These are phyloP conservation scores for Spodoptera exigua DNA, from an alignment of 2,888 invertebrate species.

Conservation along the genomic window DNA sequence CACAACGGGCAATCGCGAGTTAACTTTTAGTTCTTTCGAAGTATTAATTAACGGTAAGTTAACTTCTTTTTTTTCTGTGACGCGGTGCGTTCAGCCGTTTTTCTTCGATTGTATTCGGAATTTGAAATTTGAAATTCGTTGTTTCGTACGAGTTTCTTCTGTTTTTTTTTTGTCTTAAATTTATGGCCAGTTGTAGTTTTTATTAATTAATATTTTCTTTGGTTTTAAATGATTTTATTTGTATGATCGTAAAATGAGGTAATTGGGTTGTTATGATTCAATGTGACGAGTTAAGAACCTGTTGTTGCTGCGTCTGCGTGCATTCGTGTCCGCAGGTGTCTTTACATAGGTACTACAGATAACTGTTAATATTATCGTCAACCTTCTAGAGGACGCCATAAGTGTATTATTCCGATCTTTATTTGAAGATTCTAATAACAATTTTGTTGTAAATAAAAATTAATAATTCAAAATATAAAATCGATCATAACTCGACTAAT, in stretches of 20 bases:
- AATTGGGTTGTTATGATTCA: constrained; percentile 49
- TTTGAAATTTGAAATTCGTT: constrained; percentile 36
- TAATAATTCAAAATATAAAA: too few species aligned
- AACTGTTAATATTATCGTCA: too few species aligned
- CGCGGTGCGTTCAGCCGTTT: constrained; percentile 39
- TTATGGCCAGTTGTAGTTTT: not conserved
- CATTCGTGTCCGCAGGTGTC: constrained; percentile 40
- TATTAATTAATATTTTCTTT: not conserved
- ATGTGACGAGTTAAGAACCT: constrained; percentile 38
- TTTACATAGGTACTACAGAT: not conserved
- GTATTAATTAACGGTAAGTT: constrained; percentile 74
- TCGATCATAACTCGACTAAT: too few species aligned
- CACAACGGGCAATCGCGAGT: constrained; percentile 54
- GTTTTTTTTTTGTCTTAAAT: constrained; percentile 5
- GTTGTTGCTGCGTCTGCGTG: constrained; percentile 28
- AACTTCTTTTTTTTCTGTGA: constrained; percentile 47
- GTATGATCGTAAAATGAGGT: constrained; percentile 21
- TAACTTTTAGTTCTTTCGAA: constrained; percentile 51
- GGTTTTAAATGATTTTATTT: not conserved
- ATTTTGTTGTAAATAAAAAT: too few species aligned
- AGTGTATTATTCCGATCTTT: too few species aligned
- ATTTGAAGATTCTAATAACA: too few species aligned
- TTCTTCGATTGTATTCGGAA: constrained; percentile 32
- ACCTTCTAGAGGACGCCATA: too few species aligned
- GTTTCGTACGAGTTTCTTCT: constrained; percentile 16